Base-by-base conservation (phyloP, 2,113 vertebrate species). In the Strix aluco region DNA sequence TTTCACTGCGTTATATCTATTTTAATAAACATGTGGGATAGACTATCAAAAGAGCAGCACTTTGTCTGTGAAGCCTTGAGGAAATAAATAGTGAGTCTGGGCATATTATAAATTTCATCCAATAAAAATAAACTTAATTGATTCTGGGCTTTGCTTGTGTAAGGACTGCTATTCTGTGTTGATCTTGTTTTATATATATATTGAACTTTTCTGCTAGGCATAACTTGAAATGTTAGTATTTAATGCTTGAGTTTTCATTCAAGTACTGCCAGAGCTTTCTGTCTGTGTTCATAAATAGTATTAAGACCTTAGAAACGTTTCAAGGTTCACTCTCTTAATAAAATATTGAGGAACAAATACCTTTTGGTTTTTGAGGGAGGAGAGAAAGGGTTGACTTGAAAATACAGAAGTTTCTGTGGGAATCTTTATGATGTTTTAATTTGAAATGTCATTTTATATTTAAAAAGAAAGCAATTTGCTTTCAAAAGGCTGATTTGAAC, bases 71-170 rank as follows among this genome's bases (percentile, higher is more conserved):
- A 82, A 96, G 42, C 54, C 58, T 91, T 81, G 84, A 92, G 51
- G 66, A 95, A 95, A 86, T 75, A 94, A 94, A 87, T 80, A 87
- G 32, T 16, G 32, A 79, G 20, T 70, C 38, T 82, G 58, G 69
- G 20, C 74, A 63, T 90, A 55, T 88, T 75, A 69, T 88, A 92
- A 79, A 92, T 77, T 85, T 67, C n/a, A 67, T 21, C 26, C 3
- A 73, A 40, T 92, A 79, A 91, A 95, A 95, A 92, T 72, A 95
- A 87, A 85, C 81, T 88, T 55, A 77, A 86, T 70, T 81, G 59
- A 82, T 92, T 94, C 58, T 82, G 74, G 38, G 23, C 19, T 95
- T 92, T 95, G 66, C 46, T 26, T 70, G 23, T 85, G 38, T 90
- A 55, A 30, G 9, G n/a, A 84, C 59, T 88, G n/a, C 30, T 62